Evolutionary conservation across 1,140 invertebrate species (phyloP), one percentile per base, ranked within the genome.

Genomic region (Macrosteles quadrilineatus): DNA sequence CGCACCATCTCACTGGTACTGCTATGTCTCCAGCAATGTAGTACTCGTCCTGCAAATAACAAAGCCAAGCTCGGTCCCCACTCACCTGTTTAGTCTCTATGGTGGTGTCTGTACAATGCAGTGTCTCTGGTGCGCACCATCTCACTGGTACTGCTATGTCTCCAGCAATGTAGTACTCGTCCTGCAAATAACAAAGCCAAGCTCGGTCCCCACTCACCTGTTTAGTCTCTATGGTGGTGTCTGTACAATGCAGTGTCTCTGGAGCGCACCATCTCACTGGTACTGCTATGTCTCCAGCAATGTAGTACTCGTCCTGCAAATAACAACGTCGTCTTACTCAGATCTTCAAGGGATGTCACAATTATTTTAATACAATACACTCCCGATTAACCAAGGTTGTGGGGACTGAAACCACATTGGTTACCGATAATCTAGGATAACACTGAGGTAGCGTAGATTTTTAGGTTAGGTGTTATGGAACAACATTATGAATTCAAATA

Each of bases 261-360:
- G 91, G 91, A 30, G 90, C 87, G 76, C 89, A 89, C 91, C 91
- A 93, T 73, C 91, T 79, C 32, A 93, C 85, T 1, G 91, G 90
- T 27, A 93, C 79, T 9, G 87, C 87, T 30, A 89, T 81, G 69
- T 90, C 86, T 43, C 86, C 87, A 69, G 86, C 82, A 64, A 85
- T 85, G 75, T 90, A 91, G 77, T 92, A 93, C 77, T 92, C 90
- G 71, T 86, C 85, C 73, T 89, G 83, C 30, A 74, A 73, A 29
- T 11, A 71, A 50, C n/a, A n/a, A n/a, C n/a, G n/a, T n/a, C n/a
- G n/a, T n/a, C n/a, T n/a, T n/a, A n/a, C n/a, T n/a, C n/a, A n/a
- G n/a, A n/a, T n/a, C n/a, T n/a, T n/a, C n/a, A n/a, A n/a, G n/a
- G n/a, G n/a, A n/a, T n/a, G n/a, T n/a, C n/a, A n/a, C n/a, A n/a